Evolutionary conservation across 2,797 vertebrate genomes (phyloP), one percentile per base, ranked within the genome.

Genomic region (Leptodactylus fallax): DNA sequence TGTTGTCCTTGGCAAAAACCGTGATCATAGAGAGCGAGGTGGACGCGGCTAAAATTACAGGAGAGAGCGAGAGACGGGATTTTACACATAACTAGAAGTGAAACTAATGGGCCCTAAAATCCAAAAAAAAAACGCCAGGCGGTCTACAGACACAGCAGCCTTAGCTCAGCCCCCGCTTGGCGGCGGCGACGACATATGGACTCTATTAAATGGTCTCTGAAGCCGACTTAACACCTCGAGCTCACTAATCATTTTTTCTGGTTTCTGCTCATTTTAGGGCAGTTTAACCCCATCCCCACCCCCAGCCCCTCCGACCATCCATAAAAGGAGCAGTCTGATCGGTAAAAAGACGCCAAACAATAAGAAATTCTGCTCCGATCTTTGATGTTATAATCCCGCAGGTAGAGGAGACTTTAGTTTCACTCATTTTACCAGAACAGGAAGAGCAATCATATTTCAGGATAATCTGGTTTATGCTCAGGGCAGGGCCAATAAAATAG

Each of bases 351-450:
- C 63, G 6, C 23, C 65, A 71, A 83, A 69, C 61, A 36, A 36
- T 36, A 67, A 67, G 25, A 23, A 27, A 71, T 45, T 56, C 65
- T 21, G 65, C n/a, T 55, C 0, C 7, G 51, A 27, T 36, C 65
- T 83, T 83, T 83, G 81, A 83, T 83, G 63, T 83, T 19, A 5
- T 51, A 56, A 83, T 83, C 81, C 81, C 8, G 10, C 67, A 58
- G 67, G 67, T 83, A 45, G 4, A 23, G 65, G 17, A 71, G 9
- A 36, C 49, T 5, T 56, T 36, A 47, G 45, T 47, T 19, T 82
- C 61, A 19, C 67, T 74, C 71, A 9, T 67, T 65, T 51, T 53
- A 65, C 36, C 80, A 55, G 16, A 36, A 56, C 14, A 14, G 81
- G 49, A 83, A 21, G 36, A 58, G 23, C 7, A n/a, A 72, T 49